Evolutionary conservation across 2,113 vertebrate genomes (phyloP).

Genomic region (Hemibagrus wyckioides): DNA sequence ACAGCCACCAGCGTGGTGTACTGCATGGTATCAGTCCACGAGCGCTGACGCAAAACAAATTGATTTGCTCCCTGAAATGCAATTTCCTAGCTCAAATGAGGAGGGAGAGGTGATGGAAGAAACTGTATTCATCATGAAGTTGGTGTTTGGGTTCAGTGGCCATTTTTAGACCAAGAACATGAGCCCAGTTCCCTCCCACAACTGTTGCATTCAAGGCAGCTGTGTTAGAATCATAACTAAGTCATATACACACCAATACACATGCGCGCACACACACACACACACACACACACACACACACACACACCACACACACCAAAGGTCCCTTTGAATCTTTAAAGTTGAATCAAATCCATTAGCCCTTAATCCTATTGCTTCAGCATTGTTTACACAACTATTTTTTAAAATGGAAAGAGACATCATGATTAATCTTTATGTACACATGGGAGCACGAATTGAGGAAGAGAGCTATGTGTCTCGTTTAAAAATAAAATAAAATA

Average conservation of each 20-base stretch:
- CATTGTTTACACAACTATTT: constrained; percentile 18
- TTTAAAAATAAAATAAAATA: neutral
- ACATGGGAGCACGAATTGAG: neutral
- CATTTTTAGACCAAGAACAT: constrained; percentile 41
- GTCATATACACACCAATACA: neutral
- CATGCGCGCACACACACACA: neutral
- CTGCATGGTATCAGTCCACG: constrained; percentile 18
- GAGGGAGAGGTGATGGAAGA: neutral
- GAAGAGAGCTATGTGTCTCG: neutral
- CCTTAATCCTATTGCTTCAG: constrained; percentile 12
- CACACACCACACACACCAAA: neutral
- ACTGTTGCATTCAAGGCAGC: constrained; percentile 7
- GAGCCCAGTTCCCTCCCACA: neutral
- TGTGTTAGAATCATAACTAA: neutral
- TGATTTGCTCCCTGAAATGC: neutral
- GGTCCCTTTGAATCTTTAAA: neutral
- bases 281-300: neutral
- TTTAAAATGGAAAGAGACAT: neutral
- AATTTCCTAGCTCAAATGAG: constrained; percentile 32
- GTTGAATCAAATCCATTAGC: constrained; percentile 32
- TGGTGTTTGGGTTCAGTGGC: constrained; percentile 33
- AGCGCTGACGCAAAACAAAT: neutral
- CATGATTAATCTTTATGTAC: constrained; percentile 14
- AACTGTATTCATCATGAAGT: constrained; percentile 35
- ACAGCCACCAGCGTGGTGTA: neutral